Evolutionary conservation across 37 sponge, comb jelly and placozoan species (phyloP), one percentile per base, ranked within the genome.

Genomic region (Tethya wilhelma): DNA sequence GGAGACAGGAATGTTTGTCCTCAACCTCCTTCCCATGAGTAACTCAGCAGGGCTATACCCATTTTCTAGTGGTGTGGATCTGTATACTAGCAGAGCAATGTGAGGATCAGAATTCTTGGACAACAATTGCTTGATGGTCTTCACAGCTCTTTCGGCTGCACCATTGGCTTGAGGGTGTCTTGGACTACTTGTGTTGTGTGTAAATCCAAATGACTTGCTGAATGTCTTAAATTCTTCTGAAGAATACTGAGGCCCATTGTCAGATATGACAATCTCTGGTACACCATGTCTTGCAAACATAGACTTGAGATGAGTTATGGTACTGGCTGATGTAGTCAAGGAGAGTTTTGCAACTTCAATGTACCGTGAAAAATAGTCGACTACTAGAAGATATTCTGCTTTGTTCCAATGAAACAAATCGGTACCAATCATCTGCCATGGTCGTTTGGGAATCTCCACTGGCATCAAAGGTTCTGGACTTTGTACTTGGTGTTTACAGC

Each of bases 141-240:
- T 64, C 14, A 79, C 80, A 37, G 70, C 77, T 56, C 77, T 74
- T 62, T 86, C 81, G 7, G 75, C 87, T 44, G 71, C 81, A 26
- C 87, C 87, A 56, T 86, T 86, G 23, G 46, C 69, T 64, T 86
- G 83, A 20, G 83, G 69, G 59, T 75, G 75, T 8, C 39, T 64
- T 80, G 89, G 89, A 64, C 89, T 88, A 69, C 84, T 83, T 76
- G 89, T 83, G 30, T 63, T 31, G 28, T 88, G 89, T 25, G n/a
- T 33, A 31, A 83, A 83, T 68, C 73, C 79, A 67, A 83, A 88
- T 32, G 34, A 19, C 44, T 56, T 26, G 4, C 79, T 36, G 37
- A 88, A 88, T 36, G 2, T 6, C 20, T 30, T 8, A 33, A 81
- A 71, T 45, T 42, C 68, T 12, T 22, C 64, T 22, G 89, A 67